Evolutionary conservation across 1,140 invertebrate species (phyloP).

Genomic region (Zaprionus nigranus): DNA sequence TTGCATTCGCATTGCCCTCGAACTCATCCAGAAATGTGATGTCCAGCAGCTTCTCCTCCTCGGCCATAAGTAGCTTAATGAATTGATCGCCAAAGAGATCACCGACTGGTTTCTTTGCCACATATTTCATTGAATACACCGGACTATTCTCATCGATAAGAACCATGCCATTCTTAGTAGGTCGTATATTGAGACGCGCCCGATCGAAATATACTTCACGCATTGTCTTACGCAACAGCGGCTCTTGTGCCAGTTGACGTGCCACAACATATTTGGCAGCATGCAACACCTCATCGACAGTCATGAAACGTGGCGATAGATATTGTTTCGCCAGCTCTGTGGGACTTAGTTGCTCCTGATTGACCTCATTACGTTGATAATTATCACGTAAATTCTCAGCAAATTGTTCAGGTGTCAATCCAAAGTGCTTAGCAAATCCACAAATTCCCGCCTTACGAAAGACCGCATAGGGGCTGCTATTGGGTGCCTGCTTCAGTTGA

Average conservation of each 20-base stretch:
- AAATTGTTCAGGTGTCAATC: slow-evolving; percentile 97
- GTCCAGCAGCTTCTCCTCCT: slow-evolving; percentile 93
- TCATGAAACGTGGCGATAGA: slow-evolving; percentile 85
- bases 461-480: slow-evolving; percentile 94
- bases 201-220: slow-evolving; percentile 96
- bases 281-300: slow-evolving; percentile 91
- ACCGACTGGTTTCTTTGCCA: slow-evolving; percentile 97
- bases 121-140: slow-evolving; percentile 95
- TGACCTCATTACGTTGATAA: slow-evolving; percentile 98
- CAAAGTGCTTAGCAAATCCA: slow-evolving; percentile 95
- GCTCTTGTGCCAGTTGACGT: slow-evolving; percentile 96
- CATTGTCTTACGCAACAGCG: slow-evolving; percentile 93
- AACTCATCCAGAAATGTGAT: slow-evolving; percentile 91
- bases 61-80: slow-evolving; percentile 92
- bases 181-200: slow-evolving; percentile 92
- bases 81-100: slow-evolving; percentile 96
- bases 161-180: slow-evolving; percentile 96
- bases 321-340: slow-evolving; percentile 92
- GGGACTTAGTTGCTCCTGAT: slow-evolving; percentile 94
- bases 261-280: slow-evolving; percentile 97
- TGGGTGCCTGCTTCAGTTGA: slow-evolving; percentile 91
- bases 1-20: slow-evolving; percentile 89
- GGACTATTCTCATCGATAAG: slow-evolving; percentile 97
- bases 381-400: slow-evolving; percentile 98
- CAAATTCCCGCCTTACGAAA: slow-evolving; percentile 94